Evolutionary conservation across 2,888 invertebrate genomes (phyloP), one percentile per base, ranked within the genome.

Genomic region (Lordiphosa fenestrarum): DNA sequence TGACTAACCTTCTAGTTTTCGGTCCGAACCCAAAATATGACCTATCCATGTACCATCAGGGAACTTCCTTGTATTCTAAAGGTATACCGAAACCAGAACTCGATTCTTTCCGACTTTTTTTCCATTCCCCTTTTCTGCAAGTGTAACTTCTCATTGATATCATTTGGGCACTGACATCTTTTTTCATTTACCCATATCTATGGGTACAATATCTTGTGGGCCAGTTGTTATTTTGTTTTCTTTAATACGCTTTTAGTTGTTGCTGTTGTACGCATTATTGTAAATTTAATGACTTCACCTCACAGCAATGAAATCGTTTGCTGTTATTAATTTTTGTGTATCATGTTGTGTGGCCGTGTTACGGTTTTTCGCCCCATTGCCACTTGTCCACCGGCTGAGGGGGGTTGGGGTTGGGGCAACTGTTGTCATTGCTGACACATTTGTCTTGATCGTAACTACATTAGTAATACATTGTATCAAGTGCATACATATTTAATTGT

Each of bases 271-370:
- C 72, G 83, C 69, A 72, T 82, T 77, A 82, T 82, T 77, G 75
- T 77, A 77, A 78, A 77, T 78, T 77, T 77, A 77, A 77, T 77
- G 76, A 77, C 69, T 75, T 75, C 77, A 75, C 69, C 71, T 58
- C 65, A 55, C 49, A 58, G 47, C 30, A 44, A 44, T 44, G 44
- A 44, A 41, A 36, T 41, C 33, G 51, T 23, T 7, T 33, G 44
- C 15, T 44, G 44, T 44, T 44, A 33, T 44, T 33, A 44, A 44
- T 44, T 44, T 44, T 44, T 44, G 44, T 66, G 73, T 76, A 82
- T 81, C 75, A 77, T 76, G 75, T 76, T 76, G 83, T 82, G 78
- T 76, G 76, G 80, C 83, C 76, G 72, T 76, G 76, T 78, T 82
- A 77, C 76, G 76, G 58, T 78, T 78, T 70, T 66, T 62, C 15